A percentile compares a stretch with the other conserved stretches of the same genome.
Conservation (phyloP, 2,888 invertebrate species). For the Frankliniella intonsa region DNA sequence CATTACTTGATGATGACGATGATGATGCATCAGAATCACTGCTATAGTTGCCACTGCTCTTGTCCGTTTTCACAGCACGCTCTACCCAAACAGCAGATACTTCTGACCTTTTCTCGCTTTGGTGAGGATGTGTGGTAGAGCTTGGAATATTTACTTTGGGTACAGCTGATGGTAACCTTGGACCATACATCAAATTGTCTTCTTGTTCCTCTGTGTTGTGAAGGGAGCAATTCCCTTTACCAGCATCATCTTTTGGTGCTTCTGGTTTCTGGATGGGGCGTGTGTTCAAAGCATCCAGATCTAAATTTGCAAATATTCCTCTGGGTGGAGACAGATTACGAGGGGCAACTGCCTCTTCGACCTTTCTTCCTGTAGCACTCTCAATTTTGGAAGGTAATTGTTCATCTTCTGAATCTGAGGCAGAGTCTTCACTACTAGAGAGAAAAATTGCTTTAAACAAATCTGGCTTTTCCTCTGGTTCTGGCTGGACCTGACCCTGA, state of each 20-base stretch:
- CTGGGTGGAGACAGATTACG: constrained; percentile 65
- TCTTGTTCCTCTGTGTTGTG: constrained; percentile 32
- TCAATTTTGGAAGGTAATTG: constrained; percentile 33
- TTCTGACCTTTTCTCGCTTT: background rate
- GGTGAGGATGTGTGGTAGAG: background rate
- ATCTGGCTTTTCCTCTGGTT: constrained; percentile 62
- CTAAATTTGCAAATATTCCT: constrained; percentile 65
- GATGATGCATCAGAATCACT: background rate
- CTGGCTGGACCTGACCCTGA: constrained; percentile 38
- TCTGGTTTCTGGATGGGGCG: constrained; percentile 6
- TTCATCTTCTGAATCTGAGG: constrained; percentile 43
- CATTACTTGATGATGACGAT: background rate
- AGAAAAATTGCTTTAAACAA: constrained; percentile 87
- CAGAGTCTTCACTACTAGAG: constrained; percentile 64
- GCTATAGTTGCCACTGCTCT: background rate
- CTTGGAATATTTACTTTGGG: background rate
- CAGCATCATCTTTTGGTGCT: constrained; percentile 31
- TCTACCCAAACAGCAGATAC: background rate
- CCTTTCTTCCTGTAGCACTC: constrained; percentile 38
- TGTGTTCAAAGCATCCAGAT: constrained; percentile 54
- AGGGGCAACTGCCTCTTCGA: constrained; percentile 49
- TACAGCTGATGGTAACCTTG: constrained; percentile 50
- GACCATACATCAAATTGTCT: constrained; percentile 50
- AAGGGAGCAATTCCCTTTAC: constrained; percentile 30
- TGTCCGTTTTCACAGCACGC: background rate